Base-by-base conservation (phyloP, 2,888 invertebrate species). In the Dicyrtoma fusca region DNA sequence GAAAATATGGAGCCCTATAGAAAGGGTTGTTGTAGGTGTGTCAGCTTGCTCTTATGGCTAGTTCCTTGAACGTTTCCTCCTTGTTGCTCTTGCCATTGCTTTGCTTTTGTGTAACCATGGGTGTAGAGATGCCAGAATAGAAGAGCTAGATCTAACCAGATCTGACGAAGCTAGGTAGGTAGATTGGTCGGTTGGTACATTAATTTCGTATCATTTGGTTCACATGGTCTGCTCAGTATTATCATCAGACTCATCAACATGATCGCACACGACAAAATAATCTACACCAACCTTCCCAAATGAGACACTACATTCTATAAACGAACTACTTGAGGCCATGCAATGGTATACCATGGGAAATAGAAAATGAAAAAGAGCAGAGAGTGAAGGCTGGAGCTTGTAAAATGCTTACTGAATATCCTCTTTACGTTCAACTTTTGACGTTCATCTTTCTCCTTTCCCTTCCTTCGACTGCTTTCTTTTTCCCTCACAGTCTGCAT, bases 211-310 rank as follows among this genome's bases (percentile, higher is more conserved):
- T 49, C 47, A 64, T 64, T 64, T 64, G 19, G 47, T 49, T 64
- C 64, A 49, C 64, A 49, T 25, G 25, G 64, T 47, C 49, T 45
- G 21, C 64, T 47, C 64, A 49, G 49, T 64, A 64, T 64, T 64
- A 64, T 64, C 49, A 64, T 64, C 49, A 64, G 45, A 14, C 49
- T 64, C 64, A 64, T 64, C 64, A 64, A 64, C 64, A 64, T 49
- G 64, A 64, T 44, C 19, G 57, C 57, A 21, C 21, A 57, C 57
- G 57, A 57, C 25, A 64, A 64, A 64, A 64, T 64, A 64, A 64
- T 64, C 49, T 26, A 64, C 64, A 64, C 17, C 21, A 64, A 49
- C 64, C 49, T 64, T 49, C 13, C 25, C 47, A 64, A 64, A 64
- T 64, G 64, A 64, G 63, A 47, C 25, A 64, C 64, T 64, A 49